Base-by-base conservation (phyloP, 1,140 invertebrate species). In the Camponotus floridanus region DNA sequence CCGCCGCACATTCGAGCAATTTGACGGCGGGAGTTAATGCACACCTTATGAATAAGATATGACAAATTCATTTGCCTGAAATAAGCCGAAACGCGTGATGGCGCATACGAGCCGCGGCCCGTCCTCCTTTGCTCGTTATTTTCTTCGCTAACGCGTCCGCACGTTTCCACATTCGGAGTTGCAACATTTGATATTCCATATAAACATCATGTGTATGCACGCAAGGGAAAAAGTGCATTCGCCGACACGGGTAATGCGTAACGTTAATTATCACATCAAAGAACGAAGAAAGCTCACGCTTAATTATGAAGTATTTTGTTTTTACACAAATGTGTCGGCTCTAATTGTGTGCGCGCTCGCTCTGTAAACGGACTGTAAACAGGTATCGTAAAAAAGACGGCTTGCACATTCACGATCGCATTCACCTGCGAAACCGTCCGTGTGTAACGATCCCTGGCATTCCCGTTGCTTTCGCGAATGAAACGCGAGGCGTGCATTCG, bases 231-330 rank as follows among this genome's bases (percentile, higher is more conserved):
- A n/a, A 83, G 45, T 48, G 26, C 39, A 33, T 42, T n/a, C n/a
- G 67, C 15, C 15, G 26, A 2, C 21, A 3, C 26, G 3, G 39
- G 31, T 26, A 83, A 83, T 61, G 68, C 42, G 61, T 83, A 61
- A 39, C 36, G 68, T 83, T 83, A 83, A 83, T 83, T 83, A 74
- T 61, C 68, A 74, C 68, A 36, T 83, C 68, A 83, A 83, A 83
- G 55, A n/a, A n/a, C 26, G 55, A 83, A 83, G 79, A 73, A 83
- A 61, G 51, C 39, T 51, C 55, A 13, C 68, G 67, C 73, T 83
- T 83, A 83, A 83, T 83, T 74, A 73, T 73, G 68, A n/a, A 48
- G 36, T 48, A 83, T 73, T 83, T 73, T 73, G 51, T 65, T 57
- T 51, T 18, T 9, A 33, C 48, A 36, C 48, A 36, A 42, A 33